A percentile compares a stretch with the other conserved stretches of the same genome.
Evolutionary conservation across 2,113 vertebrate species (phyloP).

Genomic region (Psilopsiagon aurifrons): DNA sequence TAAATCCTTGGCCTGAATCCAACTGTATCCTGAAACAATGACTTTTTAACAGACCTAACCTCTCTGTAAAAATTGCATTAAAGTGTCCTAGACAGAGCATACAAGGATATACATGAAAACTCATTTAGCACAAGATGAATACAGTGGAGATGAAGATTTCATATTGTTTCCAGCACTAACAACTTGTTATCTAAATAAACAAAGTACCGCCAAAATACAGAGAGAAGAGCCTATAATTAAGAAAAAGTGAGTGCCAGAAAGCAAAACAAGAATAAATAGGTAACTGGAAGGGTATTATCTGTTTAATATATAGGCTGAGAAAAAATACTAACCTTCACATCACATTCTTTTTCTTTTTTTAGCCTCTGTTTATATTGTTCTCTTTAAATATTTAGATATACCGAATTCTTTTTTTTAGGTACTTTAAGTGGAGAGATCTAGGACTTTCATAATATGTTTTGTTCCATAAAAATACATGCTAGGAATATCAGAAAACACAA

Average conservation of each 20-base stretch:
- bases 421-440: neutral
- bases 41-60: neutral
- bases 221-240: neutral
- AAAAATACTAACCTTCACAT: neutral
- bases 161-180: neutral
- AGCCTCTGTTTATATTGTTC: neutral
- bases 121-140: neutral
- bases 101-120: neutral
- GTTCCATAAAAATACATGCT: neutral
- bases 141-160: neutral
- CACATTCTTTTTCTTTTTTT: neutral
- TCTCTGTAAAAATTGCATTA: neutral
- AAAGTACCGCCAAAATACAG: neutral
- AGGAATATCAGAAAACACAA: neutral
- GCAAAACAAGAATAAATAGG: neutral
- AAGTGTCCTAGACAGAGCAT: neutral
- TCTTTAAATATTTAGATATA: conserved; percentile 6
- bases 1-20: neutral
- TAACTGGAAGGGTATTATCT: neutral
- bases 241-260: neutral
- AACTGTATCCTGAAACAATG: neutral
- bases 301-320: neutral
- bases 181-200: neutral
- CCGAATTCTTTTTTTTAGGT: neutral
- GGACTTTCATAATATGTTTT: neutral